These are phyloP conservation scores for Cinclus cinclus DNA, from an alignment of 2,113 vertebrate species.

Conservation along the genomic window DNA sequence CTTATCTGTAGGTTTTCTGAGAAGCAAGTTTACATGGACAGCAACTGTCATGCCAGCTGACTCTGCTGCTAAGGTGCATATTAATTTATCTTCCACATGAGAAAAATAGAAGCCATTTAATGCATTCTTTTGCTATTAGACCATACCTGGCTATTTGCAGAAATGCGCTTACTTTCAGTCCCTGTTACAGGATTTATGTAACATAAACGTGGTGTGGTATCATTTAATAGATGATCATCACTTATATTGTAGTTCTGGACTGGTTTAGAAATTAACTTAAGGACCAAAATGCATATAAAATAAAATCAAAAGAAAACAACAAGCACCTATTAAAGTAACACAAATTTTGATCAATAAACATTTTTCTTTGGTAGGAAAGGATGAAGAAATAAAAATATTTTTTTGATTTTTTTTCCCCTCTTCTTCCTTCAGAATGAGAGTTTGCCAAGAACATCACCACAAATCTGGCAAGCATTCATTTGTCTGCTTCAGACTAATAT, in stretches of 20 bases:
- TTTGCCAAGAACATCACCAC: not conserved
- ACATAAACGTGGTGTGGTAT: not conserved
- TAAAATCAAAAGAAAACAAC: not conserved
- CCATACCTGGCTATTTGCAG: not conserved
- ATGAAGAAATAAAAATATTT: not conserved
- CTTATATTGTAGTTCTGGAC: not conserved
- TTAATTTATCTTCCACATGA: not conserved
- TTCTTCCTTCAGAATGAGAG: not conserved
- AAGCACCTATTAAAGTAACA: not conserved
- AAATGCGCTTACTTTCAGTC: not conserved
- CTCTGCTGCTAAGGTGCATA: not conserved
- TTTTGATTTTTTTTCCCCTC: not conserved
- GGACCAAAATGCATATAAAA: not conserved
- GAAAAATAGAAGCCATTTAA: not conserved
- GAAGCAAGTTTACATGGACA: not conserved
- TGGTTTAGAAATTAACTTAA: not conserved
- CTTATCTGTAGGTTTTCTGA: not conserved
- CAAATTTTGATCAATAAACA: not conserved
- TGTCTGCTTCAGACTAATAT: not conserved
- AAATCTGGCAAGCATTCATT: not conserved
- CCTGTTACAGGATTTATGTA: not conserved
- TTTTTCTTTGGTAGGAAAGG: not conserved
- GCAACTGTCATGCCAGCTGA: not conserved
- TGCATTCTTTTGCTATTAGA: not conserved
- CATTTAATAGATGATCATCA: not conserved